Evolutionary conservation across 1,140 invertebrate genomes (phyloP).

Genomic region (Trachymyrmex septentrionalis): DNA sequence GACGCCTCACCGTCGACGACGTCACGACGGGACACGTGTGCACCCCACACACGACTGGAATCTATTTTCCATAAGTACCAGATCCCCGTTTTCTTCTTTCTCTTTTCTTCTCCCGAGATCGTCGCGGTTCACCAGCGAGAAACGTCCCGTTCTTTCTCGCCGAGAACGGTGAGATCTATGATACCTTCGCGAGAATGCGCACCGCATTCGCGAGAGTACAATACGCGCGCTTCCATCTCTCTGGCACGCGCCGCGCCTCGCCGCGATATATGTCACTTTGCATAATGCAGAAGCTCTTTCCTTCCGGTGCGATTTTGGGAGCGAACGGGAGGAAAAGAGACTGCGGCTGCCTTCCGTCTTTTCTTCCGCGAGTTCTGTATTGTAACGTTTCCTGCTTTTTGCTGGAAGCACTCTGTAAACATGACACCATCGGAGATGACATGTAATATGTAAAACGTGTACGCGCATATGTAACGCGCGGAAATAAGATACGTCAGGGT

Average conservation of each 20-base stretch:
- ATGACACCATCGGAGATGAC: constrained; percentile 54
- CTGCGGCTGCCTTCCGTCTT: constrained; percentile 41
- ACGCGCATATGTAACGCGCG: constrained; percentile 68
- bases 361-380: constrained; percentile 50
- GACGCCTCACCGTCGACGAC: not conserved
- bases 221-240: constrained; percentile 36
- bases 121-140: constrained; percentile 30
- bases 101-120: not conserved
- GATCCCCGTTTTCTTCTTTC: not conserved
- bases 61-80: constrained; percentile 68
- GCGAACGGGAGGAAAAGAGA: not conserved
- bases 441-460: constrained; percentile 50
- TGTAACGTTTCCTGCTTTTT: constrained; percentile 43
- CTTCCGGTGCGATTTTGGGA: constrained; percentile 51
- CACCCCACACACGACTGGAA: constrained; percentile 34
- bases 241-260: constrained; percentile 11
- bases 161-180: constrained; percentile 15
- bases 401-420: constrained; percentile 54
- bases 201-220: constrained; percentile 32
- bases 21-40: constrained; percentile 10
- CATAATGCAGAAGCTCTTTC: constrained; percentile 64
- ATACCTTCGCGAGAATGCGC: constrained; percentile 31
- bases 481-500: constrained; percentile 49
- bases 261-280: constrained; percentile 58
- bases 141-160: constrained; percentile 22